These are phyloP conservation scores for Ctena decussata DNA, from an alignment of 2,888 invertebrate genomes.

Conservation along the genomic window DNA sequence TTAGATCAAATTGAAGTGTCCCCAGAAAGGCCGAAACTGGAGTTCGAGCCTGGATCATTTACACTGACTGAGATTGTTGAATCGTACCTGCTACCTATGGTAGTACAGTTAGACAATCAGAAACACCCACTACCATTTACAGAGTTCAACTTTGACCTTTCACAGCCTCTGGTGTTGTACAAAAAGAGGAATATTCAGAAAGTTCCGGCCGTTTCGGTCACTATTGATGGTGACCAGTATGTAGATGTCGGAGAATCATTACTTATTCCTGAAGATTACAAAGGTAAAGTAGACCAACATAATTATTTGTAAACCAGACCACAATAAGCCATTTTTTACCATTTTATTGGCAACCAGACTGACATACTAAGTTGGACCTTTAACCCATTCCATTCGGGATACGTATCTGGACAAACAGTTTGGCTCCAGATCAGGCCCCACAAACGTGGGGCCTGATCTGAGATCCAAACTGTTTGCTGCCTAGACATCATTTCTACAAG, in stretches of 20 bases:
- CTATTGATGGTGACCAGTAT: slow-evolving; percentile 61
- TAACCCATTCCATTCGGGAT: no score
- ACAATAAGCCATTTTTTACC: no score
- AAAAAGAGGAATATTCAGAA: slow-evolving; percentile 75
- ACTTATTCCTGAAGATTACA: slow-evolving; percentile 81
- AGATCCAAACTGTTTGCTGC: no score
- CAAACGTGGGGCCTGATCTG: no score
- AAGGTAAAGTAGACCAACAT: slow-evolving; percentile 72
- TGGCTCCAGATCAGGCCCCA: no score
- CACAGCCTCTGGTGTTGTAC: slow-evolving; percentile 77
- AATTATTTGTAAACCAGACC: no score
- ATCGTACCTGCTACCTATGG: slow-evolving; percentile 72
- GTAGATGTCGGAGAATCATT: slow-evolving; percentile 76
- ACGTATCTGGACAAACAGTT: no score
- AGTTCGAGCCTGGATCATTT: slow-evolving; percentile 65
- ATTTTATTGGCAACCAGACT: no score
- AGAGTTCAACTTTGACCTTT: slow-evolving; percentile 73
- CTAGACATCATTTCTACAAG: no score
- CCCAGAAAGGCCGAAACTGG: slow-evolving; percentile 40
- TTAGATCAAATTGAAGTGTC: slow-evolving; percentile 33
- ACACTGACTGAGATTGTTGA: slow-evolving; percentile 64
- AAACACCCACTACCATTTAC: slow-evolving; percentile 61
- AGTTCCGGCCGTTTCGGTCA: slow-evolving; percentile 71
- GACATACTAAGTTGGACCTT: no score
- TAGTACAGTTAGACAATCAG: slow-evolving; percentile 69